phyloP scores from a whole-genome alignment of 2,888 invertebrate species.

The Orchesella flavescens region DNA sequence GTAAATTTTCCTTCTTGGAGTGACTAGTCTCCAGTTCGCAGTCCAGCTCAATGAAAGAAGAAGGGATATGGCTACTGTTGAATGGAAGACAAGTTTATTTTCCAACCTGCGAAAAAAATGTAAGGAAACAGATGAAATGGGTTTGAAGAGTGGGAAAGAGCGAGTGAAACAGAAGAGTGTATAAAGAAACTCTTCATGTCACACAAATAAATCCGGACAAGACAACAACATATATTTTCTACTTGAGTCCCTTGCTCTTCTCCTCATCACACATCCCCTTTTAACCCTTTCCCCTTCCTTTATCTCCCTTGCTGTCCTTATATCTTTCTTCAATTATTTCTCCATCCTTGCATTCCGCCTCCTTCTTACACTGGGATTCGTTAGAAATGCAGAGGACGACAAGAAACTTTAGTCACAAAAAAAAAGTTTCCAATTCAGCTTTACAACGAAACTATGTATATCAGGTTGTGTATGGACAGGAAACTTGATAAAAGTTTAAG shows the following conservation, averaged over 20 bases:
- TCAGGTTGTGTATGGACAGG: conserved; percentile 1
- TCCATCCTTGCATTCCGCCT: background rate
- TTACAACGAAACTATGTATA: background rate
- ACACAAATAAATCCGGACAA: conserved; percentile 58
- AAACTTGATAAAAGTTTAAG: conserved; percentile 52
- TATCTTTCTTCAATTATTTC: conserved; percentile 14
- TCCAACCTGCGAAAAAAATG: background rate
- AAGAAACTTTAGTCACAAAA: background rate
- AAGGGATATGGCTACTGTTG: background rate
- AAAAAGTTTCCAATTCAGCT: background rate
- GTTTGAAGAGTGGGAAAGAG: conserved; percentile 10
- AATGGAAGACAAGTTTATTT: conserved; percentile 50
- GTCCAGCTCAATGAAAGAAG: background rate
- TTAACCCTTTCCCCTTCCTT: background rate
- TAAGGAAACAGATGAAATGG: conserved; percentile 24
- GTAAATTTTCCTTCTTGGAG: background rate
- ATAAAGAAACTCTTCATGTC: conserved; percentile 33
- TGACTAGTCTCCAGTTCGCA: background rate
- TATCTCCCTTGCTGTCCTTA: background rate
- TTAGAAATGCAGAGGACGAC: background rate
- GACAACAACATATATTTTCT: conserved; percentile 36
- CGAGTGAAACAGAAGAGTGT: background rate
- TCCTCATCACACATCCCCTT: background rate
- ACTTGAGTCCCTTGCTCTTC: background rate
- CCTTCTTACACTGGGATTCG: too few species aligned